These are phyloP conservation scores for Trachythela sp. DNA, from an alignment of 64 coral and sea anemone genomes.

Conservation along the genomic window DNA sequence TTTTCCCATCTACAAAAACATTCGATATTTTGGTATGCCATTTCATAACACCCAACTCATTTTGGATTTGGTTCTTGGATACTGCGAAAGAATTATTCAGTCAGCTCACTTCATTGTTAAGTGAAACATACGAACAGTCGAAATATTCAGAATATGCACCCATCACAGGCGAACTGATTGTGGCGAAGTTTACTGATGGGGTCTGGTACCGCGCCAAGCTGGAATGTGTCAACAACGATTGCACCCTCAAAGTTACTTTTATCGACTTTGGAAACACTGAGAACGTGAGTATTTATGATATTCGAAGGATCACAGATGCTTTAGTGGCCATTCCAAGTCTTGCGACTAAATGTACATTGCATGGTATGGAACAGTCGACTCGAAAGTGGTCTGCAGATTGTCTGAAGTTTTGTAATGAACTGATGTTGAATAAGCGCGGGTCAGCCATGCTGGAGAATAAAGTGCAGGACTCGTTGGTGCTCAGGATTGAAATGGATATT, in stretches of 20 bases:
- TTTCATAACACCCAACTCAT: slow-evolving; percentile 45
- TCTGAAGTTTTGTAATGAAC: slow-evolving; percentile 45
- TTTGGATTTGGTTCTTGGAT: slow-evolving; percentile 59
- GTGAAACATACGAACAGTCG: slow-evolving; percentile 44
- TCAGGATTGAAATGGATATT: background rate
- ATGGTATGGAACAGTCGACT: slow-evolving; percentile 30
- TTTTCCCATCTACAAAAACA: slow-evolving; percentile 15
- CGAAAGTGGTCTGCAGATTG: slow-evolving; percentile 59
- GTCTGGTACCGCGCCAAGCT: slow-evolving; percentile 79
- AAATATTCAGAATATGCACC: slow-evolving; percentile 67
- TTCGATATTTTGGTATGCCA: slow-evolving; percentile 55
- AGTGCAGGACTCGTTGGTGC: slow-evolving; percentile 42
- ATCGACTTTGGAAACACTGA: slow-evolving; percentile 90
- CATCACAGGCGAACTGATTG: slow-evolving; percentile 61
- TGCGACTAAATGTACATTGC: slow-evolving; percentile 65
- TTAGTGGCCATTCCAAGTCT: slow-evolving; percentile 62
- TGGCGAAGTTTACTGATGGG: slow-evolving; percentile 70
- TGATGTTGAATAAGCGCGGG: slow-evolving; percentile 51
- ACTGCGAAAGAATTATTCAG: slow-evolving; percentile 34
- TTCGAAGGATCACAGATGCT: slow-evolving; percentile 62
- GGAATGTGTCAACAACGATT: slow-evolving; percentile 59
- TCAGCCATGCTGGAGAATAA: slow-evolving; percentile 7
- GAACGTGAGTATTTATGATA: slow-evolving; percentile 53
- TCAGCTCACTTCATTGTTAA: slow-evolving; percentile 37
- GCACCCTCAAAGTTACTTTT: slow-evolving; percentile 57